Percentiles rank a stretch among this genome's conserved stretches.
Evolutionary conservation across 2,797 vertebrate species (phyloP).

Genomic region (Ataeniobius toweri): DNA sequence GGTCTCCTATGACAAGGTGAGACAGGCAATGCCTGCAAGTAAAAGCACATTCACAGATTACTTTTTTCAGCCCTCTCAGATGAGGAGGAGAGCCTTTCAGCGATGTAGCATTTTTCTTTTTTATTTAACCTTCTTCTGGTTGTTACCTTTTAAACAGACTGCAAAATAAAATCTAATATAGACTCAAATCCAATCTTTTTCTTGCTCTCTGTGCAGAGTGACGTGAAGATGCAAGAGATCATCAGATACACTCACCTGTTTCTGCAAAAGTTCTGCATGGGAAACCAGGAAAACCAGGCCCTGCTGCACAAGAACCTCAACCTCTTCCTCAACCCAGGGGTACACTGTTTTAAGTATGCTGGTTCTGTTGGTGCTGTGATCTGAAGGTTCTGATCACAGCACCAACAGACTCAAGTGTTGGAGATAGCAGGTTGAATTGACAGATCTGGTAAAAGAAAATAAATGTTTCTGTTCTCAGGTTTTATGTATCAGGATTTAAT

Average conservation of each 20-base stretch:
- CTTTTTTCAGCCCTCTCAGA: background rate
- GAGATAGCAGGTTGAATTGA: too few relatives aligned
- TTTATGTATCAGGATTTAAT: background rate
- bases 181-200: background rate
- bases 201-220: conserved; percentile 76
- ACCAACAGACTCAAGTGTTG: too few relatives aligned
- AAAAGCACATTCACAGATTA: background rate
- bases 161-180: too few relatives aligned
- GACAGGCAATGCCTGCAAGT: background rate
- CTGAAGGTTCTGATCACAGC: background rate
- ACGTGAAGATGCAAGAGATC: conserved; percentile 96
- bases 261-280: conserved; percentile 95
- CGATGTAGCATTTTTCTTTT: too few relatives aligned
- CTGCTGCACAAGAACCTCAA: conserved; percentile 93
- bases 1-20: conserved; percentile 83
- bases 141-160: too few relatives aligned
- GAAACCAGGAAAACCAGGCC: conserved; percentile 94
- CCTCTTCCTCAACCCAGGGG: conserved; percentile 94
- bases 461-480: background rate
- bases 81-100: background rate
- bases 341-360: conserved; percentile 41
- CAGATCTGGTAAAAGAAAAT: too few relatives aligned
- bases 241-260: conserved; percentile 93
- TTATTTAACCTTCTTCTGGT: too few relatives aligned
- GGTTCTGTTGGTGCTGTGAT: too few relatives aligned